Evolutionary conservation across 2,113 vertebrate genomes (phyloP).

Genomic region (Pavo muticus): DNA sequence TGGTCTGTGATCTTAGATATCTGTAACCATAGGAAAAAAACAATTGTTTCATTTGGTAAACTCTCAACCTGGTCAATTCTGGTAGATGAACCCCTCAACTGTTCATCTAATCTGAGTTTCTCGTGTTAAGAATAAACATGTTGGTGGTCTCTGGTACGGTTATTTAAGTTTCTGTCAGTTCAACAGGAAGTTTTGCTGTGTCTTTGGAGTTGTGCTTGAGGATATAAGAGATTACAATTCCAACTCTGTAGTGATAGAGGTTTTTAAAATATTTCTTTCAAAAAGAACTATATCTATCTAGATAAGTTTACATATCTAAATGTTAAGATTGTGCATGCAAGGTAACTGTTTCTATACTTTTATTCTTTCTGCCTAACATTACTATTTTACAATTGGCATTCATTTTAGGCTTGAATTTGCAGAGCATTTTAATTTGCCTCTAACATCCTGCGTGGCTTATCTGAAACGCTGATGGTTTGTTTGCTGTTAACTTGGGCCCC

Average conservation of each 20-base stretch:
- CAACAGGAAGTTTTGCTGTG: background rate
- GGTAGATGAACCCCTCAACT: background rate
- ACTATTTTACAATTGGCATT: background rate
- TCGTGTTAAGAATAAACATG: background rate
- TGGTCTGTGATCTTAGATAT: background rate
- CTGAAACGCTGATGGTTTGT: slow-evolving; percentile 21
- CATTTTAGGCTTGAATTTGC: background rate
- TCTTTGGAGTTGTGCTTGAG: background rate
- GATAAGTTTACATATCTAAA: background rate
- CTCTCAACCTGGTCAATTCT: background rate
- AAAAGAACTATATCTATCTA: background rate
- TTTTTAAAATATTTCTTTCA: background rate
- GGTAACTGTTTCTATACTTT: background rate
- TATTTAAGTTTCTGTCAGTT: background rate
- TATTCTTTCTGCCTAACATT: background rate
- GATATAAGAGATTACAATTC: background rate
- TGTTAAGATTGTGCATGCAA: background rate
- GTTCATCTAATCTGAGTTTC: background rate
- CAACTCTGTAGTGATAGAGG: background rate
- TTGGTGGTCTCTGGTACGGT: background rate
- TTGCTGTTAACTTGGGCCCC: background rate
- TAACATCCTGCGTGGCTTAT: background rate
- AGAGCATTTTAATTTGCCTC: background rate
- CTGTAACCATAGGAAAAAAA: background rate
- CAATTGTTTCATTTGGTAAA: background rate